A percentile compares a stretch with the other conserved stretches of the same genome.
phyloP scores from a whole-genome alignment of 2,113 vertebrate species.

The Engraulis encrasicolus region DNA sequence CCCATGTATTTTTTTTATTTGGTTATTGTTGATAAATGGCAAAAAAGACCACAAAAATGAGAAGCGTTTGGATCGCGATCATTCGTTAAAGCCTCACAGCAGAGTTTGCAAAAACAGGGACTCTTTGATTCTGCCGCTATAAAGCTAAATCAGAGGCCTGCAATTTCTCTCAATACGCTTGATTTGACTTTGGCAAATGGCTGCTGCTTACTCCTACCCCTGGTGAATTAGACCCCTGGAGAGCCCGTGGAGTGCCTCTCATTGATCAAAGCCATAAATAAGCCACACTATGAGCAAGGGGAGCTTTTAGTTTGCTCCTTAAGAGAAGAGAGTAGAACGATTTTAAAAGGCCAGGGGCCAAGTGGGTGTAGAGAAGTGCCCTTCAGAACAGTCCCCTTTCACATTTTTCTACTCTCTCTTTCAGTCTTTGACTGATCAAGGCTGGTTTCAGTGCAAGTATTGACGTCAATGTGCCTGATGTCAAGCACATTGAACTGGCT shows the following conservation, averaged over 20 bases:
- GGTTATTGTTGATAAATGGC: constrained; percentile 22
- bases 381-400: not conserved
- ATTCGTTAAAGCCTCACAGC: constrained; percentile 26
- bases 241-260: constrained; percentile 26
- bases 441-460: not conserved
- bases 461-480: too few species aligned
- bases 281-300: constrained; percentile 11
- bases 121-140: constrained; percentile 24
- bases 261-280: constrained; percentile 58
- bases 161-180: constrained; percentile 28
- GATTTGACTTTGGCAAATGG: constrained; percentile 54
- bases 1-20: constrained; percentile 32
- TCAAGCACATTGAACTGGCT: too few species aligned
- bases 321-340: not conserved
- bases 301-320: not conserved
- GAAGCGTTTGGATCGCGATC: constrained; percentile 8
- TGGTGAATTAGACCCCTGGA: constrained; percentile 43
- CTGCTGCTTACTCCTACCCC: constrained; percentile 35
- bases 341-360: not conserved
- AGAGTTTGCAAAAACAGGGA: not conserved
- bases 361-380: constrained; percentile 3
- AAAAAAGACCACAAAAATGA: constrained; percentile 30
- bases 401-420: not conserved
- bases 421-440: not conserved
- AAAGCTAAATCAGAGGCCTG: constrained; percentile 32